Base-by-base conservation (phyloP, 2,797 vertebrate genomes). In the Centroberyx gerrardi region DNA sequence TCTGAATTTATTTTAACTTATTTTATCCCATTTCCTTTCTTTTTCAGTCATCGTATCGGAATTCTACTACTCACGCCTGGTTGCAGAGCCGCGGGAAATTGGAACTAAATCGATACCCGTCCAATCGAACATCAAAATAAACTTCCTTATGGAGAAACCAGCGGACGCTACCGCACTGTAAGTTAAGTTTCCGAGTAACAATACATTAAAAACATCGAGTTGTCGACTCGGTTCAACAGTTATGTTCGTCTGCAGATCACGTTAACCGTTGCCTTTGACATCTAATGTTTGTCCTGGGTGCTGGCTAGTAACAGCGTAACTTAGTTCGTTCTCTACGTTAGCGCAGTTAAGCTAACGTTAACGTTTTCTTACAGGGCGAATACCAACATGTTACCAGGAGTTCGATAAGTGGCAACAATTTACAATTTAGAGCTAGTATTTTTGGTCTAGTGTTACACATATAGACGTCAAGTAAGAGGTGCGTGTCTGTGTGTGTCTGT, bases 21-120 rank as follows among this genome's bases (percentile, higher is more conserved):
- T 36, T 36, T 36, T 36, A 36, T 8, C 5, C 33, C 33, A 36
- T 8, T 36, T 36, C 33, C 33, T 36, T 5, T 8, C 33, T 8
- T 22, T 22, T 22, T 22, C 22, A 22, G 22, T 13, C 68, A 76
- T 87, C 70, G 83, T 78, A 0, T 88, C 89, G 9, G 51, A 0
- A n/a, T 7, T 90, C 87, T 0, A 28, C 67, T 90, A 17, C 53
- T 83, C 28, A 0, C 0, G 88, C 2, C 90, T 92, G 78, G 27
- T 5, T 5, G 49, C 18, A 22, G 54, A 74, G 58, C 70, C 81
- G 92, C 90, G 91, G 86, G 90, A 91, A 89, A 80, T 65, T 71
- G 1, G 33, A 87, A 76, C n/a, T 64, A 17, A 87, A 85, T 91
- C 90, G 67, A 91, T 79, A 0, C 0, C 62, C 12, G 85, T 0